These are phyloP conservation scores for Melanaphis sacchari DNA, from an alignment of 1,140 invertebrate species.

Conservation along the genomic window DNA sequence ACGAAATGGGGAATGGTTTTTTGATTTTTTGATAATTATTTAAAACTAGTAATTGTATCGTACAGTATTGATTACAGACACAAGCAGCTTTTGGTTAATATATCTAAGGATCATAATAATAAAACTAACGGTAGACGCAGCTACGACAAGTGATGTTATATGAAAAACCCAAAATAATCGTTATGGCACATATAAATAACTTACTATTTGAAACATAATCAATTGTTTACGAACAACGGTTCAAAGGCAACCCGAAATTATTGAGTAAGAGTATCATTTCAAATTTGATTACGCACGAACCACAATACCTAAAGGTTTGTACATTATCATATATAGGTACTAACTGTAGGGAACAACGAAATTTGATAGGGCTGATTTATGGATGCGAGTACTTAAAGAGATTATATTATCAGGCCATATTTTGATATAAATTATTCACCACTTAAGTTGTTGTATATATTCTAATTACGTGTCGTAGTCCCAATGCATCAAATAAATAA, in stretches of 20 bases:
- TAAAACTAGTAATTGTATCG: neutral
- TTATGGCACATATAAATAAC: neutral
- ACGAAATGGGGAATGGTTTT: neutral
- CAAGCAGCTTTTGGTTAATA: no score
- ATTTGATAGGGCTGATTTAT: neutral
- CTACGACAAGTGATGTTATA: neutral
- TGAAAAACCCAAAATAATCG: neutral
- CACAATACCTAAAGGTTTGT: neutral
- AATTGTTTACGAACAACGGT: neutral
- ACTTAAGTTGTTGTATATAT: neutral
- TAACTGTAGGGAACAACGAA: neutral
- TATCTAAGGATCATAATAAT: neutral
- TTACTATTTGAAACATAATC: neutral
- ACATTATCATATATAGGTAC: no score
- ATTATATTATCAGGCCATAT: neutral
- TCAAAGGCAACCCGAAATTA: neutral
- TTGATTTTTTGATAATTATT: no score
- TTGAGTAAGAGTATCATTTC: neutral
- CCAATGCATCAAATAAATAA: neutral
- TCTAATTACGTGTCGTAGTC: neutral
- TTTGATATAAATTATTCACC: slow-evolving; percentile 12
- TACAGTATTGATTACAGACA: no score
- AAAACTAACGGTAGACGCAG: neutral
- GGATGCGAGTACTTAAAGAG: neutral
- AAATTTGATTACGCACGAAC: neutral